Percentiles rank a stretch among this genome's conserved stretches.
Conservation (phyloP, 2,113 vertebrate genomes). For the Excalfactoria chinensis region DNA sequence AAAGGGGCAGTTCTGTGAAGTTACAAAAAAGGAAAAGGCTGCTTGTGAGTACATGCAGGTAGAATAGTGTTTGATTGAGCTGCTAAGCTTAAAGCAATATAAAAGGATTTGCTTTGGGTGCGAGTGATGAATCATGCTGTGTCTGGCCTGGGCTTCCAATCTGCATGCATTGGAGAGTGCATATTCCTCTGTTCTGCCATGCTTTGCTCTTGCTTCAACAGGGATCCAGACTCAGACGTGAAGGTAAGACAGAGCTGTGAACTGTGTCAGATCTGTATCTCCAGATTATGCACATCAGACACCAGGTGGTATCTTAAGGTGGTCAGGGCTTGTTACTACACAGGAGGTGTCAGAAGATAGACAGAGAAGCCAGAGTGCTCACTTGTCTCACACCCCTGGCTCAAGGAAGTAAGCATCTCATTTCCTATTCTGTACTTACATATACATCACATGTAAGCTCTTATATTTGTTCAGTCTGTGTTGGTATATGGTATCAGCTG, state of each 20-base stretch:
- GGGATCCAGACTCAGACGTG: neutral
- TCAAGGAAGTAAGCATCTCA: neutral
- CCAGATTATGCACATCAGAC: neutral
- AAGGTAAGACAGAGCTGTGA: neutral
- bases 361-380: neutral
- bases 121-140: conserved; percentile 32
- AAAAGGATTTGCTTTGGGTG: conserved; percentile 30
- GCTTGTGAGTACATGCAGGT: neutral
- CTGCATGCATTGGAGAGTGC: neutral
- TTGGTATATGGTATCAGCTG: rapidly evolving
- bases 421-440: neutral
- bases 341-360: neutral
- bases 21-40: neutral
- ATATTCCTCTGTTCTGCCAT: neutral
- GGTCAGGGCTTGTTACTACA: neutral
- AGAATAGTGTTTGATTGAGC: conserved; percentile 9
- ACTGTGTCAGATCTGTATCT: conserved; percentile 10
- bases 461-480: neutral
- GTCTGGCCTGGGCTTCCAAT: neutral
- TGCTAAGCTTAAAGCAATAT: conserved; percentile 18
- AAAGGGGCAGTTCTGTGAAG: neutral
- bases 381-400: neutral
- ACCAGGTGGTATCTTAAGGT: neutral
- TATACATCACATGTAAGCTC: neutral
- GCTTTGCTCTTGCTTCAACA: neutral